These are phyloP conservation scores for Todiramphus chloris DNA, from an alignment of 2,113 vertebrate species.

Conservation along the genomic window DNA sequence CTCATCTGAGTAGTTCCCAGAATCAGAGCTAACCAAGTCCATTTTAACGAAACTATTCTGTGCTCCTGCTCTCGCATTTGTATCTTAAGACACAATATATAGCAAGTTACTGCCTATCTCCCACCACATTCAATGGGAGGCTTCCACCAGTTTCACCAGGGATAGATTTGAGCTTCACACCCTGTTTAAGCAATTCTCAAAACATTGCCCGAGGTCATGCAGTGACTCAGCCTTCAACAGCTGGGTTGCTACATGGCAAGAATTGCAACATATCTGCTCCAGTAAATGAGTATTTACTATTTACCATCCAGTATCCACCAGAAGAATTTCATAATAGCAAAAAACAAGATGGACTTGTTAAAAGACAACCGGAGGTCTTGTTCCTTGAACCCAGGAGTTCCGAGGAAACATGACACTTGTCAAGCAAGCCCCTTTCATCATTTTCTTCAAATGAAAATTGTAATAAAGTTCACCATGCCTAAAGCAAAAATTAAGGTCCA, in stretches of 20 bases:
- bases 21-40: not conserved
- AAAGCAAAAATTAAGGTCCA: not conserved
- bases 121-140: not conserved
- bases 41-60: not conserved
- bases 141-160: not conserved
- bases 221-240: not conserved
- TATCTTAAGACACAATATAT: rapidly evolving
- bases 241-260: not conserved
- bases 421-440: not conserved
- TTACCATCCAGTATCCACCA: not conserved
- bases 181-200: not conserved
- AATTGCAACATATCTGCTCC: not conserved
- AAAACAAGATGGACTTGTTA: not conserved
- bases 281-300: not conserved
- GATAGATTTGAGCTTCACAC: not conserved
- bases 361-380: not conserved
- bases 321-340: not conserved
- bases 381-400: not conserved
- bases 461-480: not conserved
- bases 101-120: not conserved
- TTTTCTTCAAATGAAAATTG: conserved; percentile 17
- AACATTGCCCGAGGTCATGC: not conserved
- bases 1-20: not conserved
- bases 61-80: not conserved
- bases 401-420: not conserved